A percentile compares a stretch with the other conserved stretches of the same genome.
phyloP scores from a whole-genome alignment of 2,888 invertebrate genomes.

The Metellina segmentata region DNA sequence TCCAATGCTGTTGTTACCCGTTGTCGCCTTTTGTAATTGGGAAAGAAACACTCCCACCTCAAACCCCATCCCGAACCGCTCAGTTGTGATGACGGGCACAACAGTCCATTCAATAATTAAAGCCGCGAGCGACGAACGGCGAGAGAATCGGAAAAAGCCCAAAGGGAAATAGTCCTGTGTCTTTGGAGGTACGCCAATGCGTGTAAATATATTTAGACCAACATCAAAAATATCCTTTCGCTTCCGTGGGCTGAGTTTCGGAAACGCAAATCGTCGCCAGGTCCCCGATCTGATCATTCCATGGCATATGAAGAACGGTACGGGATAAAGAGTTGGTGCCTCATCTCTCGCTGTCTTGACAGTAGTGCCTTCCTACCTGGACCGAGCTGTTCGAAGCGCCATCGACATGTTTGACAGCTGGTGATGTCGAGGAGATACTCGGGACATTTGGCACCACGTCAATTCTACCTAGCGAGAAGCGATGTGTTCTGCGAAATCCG shows the following conservation, averaged over 20 bases:
- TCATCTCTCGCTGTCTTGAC: background rate
- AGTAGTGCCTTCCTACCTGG: background rate
- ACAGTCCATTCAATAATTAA: constrained; percentile 46
- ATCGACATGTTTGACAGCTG: no score
- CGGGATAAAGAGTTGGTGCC: constrained; percentile 17
- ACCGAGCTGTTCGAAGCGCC: no score
- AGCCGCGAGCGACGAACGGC: constrained; percentile 16
- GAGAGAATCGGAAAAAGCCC: constrained; percentile 38
- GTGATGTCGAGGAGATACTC: no score
- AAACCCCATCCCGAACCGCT: background rate
- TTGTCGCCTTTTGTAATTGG: constrained; percentile 50
- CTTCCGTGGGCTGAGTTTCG: constrained; percentile 67
- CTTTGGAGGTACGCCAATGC: constrained; percentile 73
- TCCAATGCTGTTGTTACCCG: constrained; percentile 41
- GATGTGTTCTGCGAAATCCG: no score
- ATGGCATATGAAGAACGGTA: constrained; percentile 43
- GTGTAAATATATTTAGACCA: constrained; percentile 76
- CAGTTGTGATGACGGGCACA: background rate
- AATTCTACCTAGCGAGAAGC: no score
- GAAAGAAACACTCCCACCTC: constrained; percentile 6
- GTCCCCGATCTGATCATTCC: constrained; percentile 63
- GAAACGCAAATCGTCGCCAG: constrained; percentile 69
- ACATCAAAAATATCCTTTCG: constrained; percentile 76
- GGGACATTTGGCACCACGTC: no score
- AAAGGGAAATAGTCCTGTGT: constrained; percentile 73